Evolutionary conservation across 2,888 invertebrate genomes (phyloP), one percentile per base, ranked within the genome.

Genomic region (Kuschelorhynchus macadamiae): DNA sequence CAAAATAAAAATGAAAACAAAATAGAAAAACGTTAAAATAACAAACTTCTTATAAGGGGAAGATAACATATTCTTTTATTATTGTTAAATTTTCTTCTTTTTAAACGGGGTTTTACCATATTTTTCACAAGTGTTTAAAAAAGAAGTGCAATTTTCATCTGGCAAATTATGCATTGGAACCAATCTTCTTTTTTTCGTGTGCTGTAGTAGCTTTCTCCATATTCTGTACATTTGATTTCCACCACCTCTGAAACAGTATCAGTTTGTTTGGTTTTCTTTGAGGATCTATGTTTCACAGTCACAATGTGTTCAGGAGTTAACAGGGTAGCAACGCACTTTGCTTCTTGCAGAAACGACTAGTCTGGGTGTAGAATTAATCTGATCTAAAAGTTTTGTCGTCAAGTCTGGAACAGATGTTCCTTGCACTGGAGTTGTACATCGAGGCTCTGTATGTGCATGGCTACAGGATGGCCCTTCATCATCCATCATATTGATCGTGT

Each of bases 161-260:
- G 14, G 25, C 73, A 74, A 8, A 25, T 25, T 8, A 66, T 7
- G 49, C 73, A 74, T 44, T 61, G 52, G 1, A 74, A 39, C 73
- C 72, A 72, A 16, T 74, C 70, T 14, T 72, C 74, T n/a, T 57
- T 52, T 32, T 57, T 68, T 18, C 0, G 61, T 16, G 72, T 72
- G 50, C 46, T 36, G 12, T 46, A 8, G 50, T 71, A 72, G 42
- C 72, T 44, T 70, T 72, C 72, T 9, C 53, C 59, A 33, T 72
- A 74, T 8, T 64, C 67, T 1, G 64, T 57, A 41, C 73, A 73
- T 41, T 61, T 36, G 46, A 65, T 53, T 41, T 60, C 57, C 47
- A n/a, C 18, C n/a, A 42, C 21, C 25, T 46, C 17, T 21, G 47
- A 20, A 32, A 42, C 25, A 16, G 41, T 25, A 16, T 41, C 16